phyloP scores from a whole-genome alignment of 1,140 invertebrate species.

The Zaprionus taronus region DNA sequence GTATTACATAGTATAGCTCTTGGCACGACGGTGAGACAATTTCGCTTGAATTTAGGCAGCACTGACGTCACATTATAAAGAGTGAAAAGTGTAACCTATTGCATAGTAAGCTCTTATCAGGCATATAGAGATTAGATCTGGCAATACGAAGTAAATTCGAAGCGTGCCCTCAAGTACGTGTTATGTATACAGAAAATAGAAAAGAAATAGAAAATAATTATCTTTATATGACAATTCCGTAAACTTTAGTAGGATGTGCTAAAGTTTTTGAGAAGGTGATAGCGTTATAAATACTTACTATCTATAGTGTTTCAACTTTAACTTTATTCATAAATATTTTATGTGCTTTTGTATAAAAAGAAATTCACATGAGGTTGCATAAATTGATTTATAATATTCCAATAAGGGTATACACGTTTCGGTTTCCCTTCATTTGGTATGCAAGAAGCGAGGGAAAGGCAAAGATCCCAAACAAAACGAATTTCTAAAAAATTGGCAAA shows the following conservation, averaged over 20 bases:
- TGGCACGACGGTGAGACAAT: constrained; percentile 1
- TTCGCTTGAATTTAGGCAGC: constrained; percentile 8
- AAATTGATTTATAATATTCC: background rate
- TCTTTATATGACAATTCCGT: background rate
- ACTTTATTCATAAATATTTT: background rate
- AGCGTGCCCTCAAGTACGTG: background rate
- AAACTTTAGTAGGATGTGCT: background rate
- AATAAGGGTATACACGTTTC: constrained; percentile 11
- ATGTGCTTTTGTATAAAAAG: background rate
- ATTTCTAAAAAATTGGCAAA: constrained; percentile 23
- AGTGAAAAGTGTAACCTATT: constrained; percentile 3
- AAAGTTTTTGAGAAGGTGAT: background rate
- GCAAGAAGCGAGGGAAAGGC: constrained; percentile 45
- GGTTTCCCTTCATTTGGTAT: constrained; percentile 4
- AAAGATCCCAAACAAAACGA: constrained; percentile 7
- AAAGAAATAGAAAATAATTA: too few relatives aligned
- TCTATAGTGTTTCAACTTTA: background rate
- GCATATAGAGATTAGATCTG: constrained; percentile 14
- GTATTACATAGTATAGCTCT: constrained; percentile 11
- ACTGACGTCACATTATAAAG: constrained; percentile 18
- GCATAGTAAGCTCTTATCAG: constrained; percentile 12
- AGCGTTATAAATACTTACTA: background rate
- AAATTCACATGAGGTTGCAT: background rate
- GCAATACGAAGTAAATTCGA: background rate
- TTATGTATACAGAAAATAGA: background rate